phyloP scores from a whole-genome alignment of 2,888 invertebrate genomes.

The Drosophila affinis region DNA sequence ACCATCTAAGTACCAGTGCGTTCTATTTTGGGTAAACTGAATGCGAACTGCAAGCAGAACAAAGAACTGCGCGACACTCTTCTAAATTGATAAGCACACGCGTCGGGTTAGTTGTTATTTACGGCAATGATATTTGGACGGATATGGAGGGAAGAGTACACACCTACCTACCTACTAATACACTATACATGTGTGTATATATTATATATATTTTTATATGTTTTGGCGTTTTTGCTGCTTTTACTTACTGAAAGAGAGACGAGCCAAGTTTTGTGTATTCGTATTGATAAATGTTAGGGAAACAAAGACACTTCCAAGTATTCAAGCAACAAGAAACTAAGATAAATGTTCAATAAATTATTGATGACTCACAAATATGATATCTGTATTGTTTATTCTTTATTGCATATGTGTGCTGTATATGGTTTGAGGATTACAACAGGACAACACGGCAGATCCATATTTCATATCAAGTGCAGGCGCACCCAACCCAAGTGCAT shows the following conservation, averaged over 20 bases:
- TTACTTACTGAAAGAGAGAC: conserved; percentile 55
- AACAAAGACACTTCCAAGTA: conserved; percentile 65
- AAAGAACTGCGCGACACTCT: conserved; percentile 28
- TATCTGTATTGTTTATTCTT: conserved; percentile 21
- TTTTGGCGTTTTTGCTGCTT: conserved; percentile 76
- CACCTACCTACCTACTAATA: conserved; percentile 33
- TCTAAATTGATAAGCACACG: conserved; percentile 55
- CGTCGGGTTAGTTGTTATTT: conserved; percentile 26
- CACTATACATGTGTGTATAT: conserved; percentile 40
- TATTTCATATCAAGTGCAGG: conserved; percentile 5
- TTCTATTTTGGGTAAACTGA: conserved; percentile 67
- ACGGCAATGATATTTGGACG: conserved; percentile 38
- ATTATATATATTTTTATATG: conserved; percentile 71
- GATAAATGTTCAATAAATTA: conserved; percentile 71
- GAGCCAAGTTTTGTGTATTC: conserved; percentile 31
- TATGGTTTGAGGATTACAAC: conserved; percentile 32
- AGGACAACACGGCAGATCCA: conserved; percentile 28
- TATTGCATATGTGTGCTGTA: conserved; percentile 38
- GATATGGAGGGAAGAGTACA: conserved; percentile 18
- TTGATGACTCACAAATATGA: conserved; percentile 55
- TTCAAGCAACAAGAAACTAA: conserved; percentile 58
- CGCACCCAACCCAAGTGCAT: neutral
- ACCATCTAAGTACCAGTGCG: conserved; percentile 62
- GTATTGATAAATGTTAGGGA: conserved; percentile 45
- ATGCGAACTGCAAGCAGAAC: conserved; percentile 37